Conservation (phyloP, 2,888 invertebrate genomes). For the Caenorhabditis sp. region DNA sequence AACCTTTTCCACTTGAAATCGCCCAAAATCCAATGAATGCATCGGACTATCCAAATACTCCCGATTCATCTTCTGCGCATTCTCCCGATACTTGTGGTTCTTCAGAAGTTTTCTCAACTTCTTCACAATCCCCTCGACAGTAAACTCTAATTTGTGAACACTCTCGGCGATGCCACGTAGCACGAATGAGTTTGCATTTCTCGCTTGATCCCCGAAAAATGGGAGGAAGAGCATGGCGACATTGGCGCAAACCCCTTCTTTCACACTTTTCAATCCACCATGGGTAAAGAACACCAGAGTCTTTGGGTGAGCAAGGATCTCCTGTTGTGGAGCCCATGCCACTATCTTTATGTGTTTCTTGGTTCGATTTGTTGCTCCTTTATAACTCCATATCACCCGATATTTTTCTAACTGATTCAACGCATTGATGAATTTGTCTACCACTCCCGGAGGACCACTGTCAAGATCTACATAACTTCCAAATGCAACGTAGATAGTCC, state of each 20-base stretch:
- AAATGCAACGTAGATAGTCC: constrained; percentile 61
- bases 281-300: constrained; percentile 55
- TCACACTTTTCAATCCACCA: constrained; percentile 56
- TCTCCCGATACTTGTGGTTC: constrained; percentile 11
- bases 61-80: constrained; percentile 7
- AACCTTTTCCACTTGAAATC: neutral
- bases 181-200: constrained; percentile 47
- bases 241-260: constrained; percentile 50
- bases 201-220: constrained; percentile 53
- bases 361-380: constrained; percentile 28
- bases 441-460: constrained; percentile 45
- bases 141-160: constrained; percentile 44
- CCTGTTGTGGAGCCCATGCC: constrained; percentile 58
- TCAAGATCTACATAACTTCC: constrained; percentile 54
- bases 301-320: constrained; percentile 49
- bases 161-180: constrained; percentile 48
- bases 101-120: constrained; percentile 21
- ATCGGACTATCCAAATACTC: neutral
- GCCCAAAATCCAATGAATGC: neutral
- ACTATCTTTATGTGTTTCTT: constrained; percentile 33
- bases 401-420: constrained; percentile 51
- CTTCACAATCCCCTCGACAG: constrained; percentile 14
- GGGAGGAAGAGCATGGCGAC: constrained; percentile 54
- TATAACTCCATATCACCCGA: constrained; percentile 57
- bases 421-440: constrained; percentile 45